Evolutionary conservation across 2,797 vertebrate species (phyloP).

Genomic region (Phataginus tricuspis): DNA sequence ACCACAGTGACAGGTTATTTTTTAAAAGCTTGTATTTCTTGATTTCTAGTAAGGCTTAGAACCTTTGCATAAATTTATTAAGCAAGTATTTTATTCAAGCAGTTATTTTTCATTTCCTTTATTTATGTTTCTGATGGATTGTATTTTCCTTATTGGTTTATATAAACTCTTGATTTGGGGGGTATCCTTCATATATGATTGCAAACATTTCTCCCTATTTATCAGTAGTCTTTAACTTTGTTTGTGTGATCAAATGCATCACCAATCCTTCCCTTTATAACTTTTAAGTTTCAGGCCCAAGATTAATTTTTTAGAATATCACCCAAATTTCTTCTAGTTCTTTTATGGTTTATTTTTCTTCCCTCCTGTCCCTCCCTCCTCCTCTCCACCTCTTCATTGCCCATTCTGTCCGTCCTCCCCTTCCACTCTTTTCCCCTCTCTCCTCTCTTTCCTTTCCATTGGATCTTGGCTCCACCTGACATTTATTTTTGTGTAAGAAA

Average conservation of each 20-base stretch:
- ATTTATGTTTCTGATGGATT: background rate
- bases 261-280: background rate
- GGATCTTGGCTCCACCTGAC: background rate
- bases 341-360: background rate
- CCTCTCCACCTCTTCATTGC: background rate
- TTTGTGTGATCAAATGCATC: background rate
- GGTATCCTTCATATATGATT: background rate
- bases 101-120: constrained; percentile 9
- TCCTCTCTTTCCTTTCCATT: background rate
- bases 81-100: background rate
- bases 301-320: background rate
- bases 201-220: background rate
- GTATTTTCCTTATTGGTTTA: constrained; percentile 23
- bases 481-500: background rate
- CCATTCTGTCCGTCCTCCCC: background rate
- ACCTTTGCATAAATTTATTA: background rate
- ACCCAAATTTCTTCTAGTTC: background rate
- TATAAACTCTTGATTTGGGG: background rate
- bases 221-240: background rate
- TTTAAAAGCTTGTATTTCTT: background rate
- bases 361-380: background rate
- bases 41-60: constrained; percentile 7
- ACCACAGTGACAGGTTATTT: background rate
- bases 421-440: background rate
- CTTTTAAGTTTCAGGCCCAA: background rate